Conservation (phyloP, 2,797 vertebrate genomes). For the Thaleichthys pacificus region DNA sequence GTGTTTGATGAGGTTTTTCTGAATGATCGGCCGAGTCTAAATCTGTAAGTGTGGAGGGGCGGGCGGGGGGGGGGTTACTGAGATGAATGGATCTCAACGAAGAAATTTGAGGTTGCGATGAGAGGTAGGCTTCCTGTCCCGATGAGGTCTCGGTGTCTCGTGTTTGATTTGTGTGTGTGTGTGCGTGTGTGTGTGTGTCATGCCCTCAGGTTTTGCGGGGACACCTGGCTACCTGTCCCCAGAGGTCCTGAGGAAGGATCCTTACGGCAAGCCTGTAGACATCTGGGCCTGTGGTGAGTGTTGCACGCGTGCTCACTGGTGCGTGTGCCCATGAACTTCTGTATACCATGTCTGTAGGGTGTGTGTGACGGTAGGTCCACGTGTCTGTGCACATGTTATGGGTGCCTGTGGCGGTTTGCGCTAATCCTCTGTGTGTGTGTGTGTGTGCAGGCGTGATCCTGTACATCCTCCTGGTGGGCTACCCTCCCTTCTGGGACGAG, state of each 20-base stretch:
- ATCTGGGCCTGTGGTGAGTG: slow-evolving; percentile 99
- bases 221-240: slow-evolving; percentile 97
- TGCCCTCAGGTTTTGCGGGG: slow-evolving; percentile 89
- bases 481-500: slow-evolving; percentile 89
- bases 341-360: slow-evolving; percentile 61
- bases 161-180: background rate
- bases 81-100: background rate
- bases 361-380: background rate
- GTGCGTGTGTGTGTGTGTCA: background rate
- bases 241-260: slow-evolving; percentile 98
- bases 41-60: no score
- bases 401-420: background rate
- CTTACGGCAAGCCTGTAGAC: slow-evolving; percentile 98
- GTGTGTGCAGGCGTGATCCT: slow-evolving; percentile 80
- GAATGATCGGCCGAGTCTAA: no score
- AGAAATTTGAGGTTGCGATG: background rate
- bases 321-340: no score
- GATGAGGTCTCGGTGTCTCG: background rate
- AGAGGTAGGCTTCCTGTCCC: background rate
- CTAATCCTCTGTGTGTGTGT: slow-evolving; percentile 54
- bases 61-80: background rate
- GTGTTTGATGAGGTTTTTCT: no score
- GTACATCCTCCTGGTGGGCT: slow-evolving; percentile 88
- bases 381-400: background rate
- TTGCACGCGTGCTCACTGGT: slow-evolving; percentile 24